Base-by-base conservation (phyloP, 37 sponge, comb jelly and placozoan species). In the Axinella damicornis region DNA sequence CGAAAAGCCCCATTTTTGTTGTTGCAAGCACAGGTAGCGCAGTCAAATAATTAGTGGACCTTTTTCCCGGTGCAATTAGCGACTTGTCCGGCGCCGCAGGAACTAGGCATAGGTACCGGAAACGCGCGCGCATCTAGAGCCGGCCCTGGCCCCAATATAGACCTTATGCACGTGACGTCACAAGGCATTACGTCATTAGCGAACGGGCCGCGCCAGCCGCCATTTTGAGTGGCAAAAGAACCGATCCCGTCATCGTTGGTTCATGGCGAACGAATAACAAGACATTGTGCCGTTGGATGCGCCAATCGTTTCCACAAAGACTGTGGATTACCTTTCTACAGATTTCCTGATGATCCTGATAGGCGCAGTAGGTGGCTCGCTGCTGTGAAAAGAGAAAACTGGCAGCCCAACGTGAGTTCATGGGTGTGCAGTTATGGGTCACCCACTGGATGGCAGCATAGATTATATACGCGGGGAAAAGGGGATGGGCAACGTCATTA, bases 381-480 rank as follows among this genome's bases (percentile, higher is more conserved):
- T 66, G 88, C 88, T 28, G 60, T 87, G 38, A 65, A 65, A 16
- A 28, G 83, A 20, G 57, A 82, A 32, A 59, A 77, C 33, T 88
- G 89, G 90, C 22, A 37, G 33, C 90, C 90, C 37, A 89, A 71
- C 61, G 79, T 57, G 56, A 46, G 60, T 34, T 46, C 73, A 12
- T 89, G 83, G 78, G 19, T 89, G 18, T 89, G 90, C 52, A 41
- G 83, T n/a, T n/a, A n/a, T n/a, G n/a, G n/a, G n/a, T n/a, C n/a
- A n/a, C n/a, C n/a, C n/a, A n/a, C n/a, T n/a, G n/a, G n/a, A n/a
- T n/a, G n/a, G n/a, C n/a, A n/a, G n/a, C n/a, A n/a, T n/a, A n/a
- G n/a, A n/a, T n/a, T n/a, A n/a, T n/a, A n/a, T n/a, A n/a, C n/a
- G n/a, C n/a, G n/a, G n/a, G n/a, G n/a, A n/a, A n/a, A n/a, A n/a